Evolutionary conservation across 2,888 invertebrate genomes (phyloP), one percentile per base, ranked within the genome.

Genomic region (Eilema griseolum): DNA sequence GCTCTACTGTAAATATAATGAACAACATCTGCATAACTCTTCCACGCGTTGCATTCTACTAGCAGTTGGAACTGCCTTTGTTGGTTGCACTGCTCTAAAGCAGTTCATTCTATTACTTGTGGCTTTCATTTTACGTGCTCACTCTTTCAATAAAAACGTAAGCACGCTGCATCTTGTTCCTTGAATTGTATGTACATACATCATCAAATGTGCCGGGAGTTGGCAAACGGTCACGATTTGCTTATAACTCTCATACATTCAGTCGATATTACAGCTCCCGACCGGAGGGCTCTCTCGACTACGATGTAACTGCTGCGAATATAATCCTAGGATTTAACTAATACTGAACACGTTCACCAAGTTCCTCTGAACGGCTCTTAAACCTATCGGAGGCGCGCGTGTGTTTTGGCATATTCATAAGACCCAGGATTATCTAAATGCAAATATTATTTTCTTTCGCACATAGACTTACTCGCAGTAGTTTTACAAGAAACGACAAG

Each of bases 221-320:
- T 75, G 73, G 73, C 63, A 79, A 78, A 73, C 70, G 67, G 66
- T 41, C 57, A 67, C 66, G 71, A 74, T 72, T 74, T 73, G 75
- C 70, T 69, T 72, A 67, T 75, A 70, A 75, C 71, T 69, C 61
- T 66, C 71, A 70, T 70, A 75, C 61, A 67, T 76, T 69, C 64
- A 70, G 70, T 62, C 64, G 59, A 67, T 75, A 76, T 72, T 65
- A 71, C 67, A 61, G 37, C 63, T 41, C 62, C 59, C 66, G 46
- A 14, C 67, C 31, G 63, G 20, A 33, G 56, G 20, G 46, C n/a
- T 26, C 52, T 26, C 52, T n/a, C 31, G 10, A 28, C 52, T n/a
- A n/a, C 52, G n/a, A 14, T 52, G 59, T 5, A 16, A 26, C 24
- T 26, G 59, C 26, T 59, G 8, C 14, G 59, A 26, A 28, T 7